Conservation (phyloP, 2,113 vertebrate species). For the Anarrhichthys ocellatus region DNA sequence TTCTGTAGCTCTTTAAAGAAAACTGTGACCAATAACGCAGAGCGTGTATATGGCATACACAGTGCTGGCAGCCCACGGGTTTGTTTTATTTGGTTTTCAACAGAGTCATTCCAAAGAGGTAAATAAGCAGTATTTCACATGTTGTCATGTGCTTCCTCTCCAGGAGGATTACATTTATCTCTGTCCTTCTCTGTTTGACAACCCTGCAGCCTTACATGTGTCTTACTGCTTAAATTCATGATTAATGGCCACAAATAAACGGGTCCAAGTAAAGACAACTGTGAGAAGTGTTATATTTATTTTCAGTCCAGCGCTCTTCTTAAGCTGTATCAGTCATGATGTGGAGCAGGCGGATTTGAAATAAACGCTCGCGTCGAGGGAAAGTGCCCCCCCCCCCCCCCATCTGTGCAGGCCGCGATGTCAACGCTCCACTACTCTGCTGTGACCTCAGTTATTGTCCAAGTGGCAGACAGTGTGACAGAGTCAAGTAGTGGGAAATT, state of each 20-base stretch:
- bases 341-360: constrained; percentile 30
- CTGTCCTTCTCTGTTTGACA: constrained; percentile 64
- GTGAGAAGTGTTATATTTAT: constrained; percentile 71
- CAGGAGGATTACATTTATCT: constrained; percentile 61
- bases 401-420: constrained; percentile 34
- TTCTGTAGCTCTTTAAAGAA: background rate
- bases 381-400: constrained; percentile 50
- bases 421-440: constrained; percentile 63
- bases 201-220: background rate
- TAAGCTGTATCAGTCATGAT: constrained; percentile 42
- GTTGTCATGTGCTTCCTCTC: constrained; percentile 64
- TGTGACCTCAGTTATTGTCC: constrained; percentile 81
- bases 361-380: constrained; percentile 65
- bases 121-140: constrained; percentile 61
- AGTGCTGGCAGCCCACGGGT: background rate
- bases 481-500: constrained; percentile 84
- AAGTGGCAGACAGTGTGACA: constrained; percentile 80
- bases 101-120: constrained; percentile 56
- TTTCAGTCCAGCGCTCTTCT: constrained; percentile 40
- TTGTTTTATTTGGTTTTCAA: constrained; percentile 53
- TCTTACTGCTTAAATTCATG: constrained; percentile 12
- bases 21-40: background rate
- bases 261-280: constrained; percentile 53
- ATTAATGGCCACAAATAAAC: constrained; percentile 75
- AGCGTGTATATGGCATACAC: constrained; percentile 31